These are phyloP conservation scores for Drosophila eohydei DNA, from an alignment of 2,888 invertebrate genomes.

Conservation along the genomic window DNA sequence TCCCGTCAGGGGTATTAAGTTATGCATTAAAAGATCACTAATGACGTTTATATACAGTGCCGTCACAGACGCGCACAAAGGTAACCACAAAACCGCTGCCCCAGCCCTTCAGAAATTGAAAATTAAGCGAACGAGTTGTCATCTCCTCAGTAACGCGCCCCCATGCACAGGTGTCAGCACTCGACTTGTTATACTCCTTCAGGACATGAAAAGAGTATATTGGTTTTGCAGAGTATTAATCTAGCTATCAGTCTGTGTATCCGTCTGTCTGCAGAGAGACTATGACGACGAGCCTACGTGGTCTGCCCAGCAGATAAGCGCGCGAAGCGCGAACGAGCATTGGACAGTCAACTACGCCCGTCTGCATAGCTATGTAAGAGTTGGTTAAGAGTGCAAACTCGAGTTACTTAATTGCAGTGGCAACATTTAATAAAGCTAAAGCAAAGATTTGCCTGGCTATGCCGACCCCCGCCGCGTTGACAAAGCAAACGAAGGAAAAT, in stretches of 20 bases:
- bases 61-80: slow-evolving; percentile 38
- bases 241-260: not conserved
- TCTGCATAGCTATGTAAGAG: not conserved
- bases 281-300: too few relatives aligned
- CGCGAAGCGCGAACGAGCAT: not conserved
- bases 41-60: slow-evolving; percentile 63
- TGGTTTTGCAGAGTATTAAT: not conserved
- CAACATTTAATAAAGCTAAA: slow-evolving; percentile 62
- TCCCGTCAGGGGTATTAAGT: slow-evolving; percentile 54
- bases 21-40: slow-evolving; percentile 71
- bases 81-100: slow-evolving; percentile 29
- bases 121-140: slow-evolving; percentile 50
- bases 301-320: too few relatives aligned
- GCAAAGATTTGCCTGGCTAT: slow-evolving; percentile 24
- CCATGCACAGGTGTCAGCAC: not conserved
- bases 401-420: slow-evolving; percentile 71
- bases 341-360: not conserved
- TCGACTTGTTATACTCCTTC: not conserved
- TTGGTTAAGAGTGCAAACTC: slow-evolving; percentile 18
- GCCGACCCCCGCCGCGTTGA: slow-evolving; percentile 3
- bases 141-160: slow-evolving; percentile 12
- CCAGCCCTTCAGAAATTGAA: slow-evolving; percentile 33
- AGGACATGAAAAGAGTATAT: not conserved
- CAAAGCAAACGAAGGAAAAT: slow-evolving; percentile 25
- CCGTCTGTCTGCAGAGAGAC: too few relatives aligned